phyloP scores from a whole-genome alignment of 2,113 vertebrate genomes.

The Lycocorax pyrrhopterus region DNA sequence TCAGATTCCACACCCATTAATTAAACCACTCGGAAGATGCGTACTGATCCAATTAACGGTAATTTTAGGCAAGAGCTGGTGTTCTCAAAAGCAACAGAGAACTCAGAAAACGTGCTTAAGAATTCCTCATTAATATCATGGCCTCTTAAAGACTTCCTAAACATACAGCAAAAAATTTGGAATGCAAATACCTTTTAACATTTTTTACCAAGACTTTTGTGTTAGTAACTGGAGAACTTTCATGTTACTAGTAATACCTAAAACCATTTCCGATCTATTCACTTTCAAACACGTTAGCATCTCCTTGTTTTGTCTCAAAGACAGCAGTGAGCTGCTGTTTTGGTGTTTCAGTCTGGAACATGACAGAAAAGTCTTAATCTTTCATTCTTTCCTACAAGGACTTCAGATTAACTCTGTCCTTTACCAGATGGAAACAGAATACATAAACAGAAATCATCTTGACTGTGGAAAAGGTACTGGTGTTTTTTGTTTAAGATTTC shows the following conservation, averaged over 20 bases:
- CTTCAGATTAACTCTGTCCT: not conserved
- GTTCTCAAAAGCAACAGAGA: not conserved
- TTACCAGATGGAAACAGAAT: not conserved
- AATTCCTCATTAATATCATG: not conserved
- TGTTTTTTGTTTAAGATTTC: not conserved
- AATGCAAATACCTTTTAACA: not conserved
- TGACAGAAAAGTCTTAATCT: not conserved
- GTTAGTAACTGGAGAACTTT: not conserved
- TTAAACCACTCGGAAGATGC: not conserved
- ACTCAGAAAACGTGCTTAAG: not conserved
- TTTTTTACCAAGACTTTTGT: not conserved
- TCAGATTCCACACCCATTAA: not conserved
- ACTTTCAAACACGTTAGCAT: not conserved
- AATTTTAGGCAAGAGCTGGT: not conserved
- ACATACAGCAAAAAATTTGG: not conserved
- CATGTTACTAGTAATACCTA: not conserved
- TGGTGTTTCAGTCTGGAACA: not conserved
- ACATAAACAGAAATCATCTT: not conserved
- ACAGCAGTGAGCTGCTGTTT: not conserved
- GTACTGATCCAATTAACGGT: not conserved
- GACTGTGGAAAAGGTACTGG: not conserved
- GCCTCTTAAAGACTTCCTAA: not conserved
- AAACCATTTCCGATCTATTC: not conserved
- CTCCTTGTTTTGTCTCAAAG: not conserved
- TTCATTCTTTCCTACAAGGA: not conserved